These are phyloP conservation scores for Stictonetta naevosa DNA, from an alignment of 2,113 vertebrate genomes.

Conservation along the genomic window DNA sequence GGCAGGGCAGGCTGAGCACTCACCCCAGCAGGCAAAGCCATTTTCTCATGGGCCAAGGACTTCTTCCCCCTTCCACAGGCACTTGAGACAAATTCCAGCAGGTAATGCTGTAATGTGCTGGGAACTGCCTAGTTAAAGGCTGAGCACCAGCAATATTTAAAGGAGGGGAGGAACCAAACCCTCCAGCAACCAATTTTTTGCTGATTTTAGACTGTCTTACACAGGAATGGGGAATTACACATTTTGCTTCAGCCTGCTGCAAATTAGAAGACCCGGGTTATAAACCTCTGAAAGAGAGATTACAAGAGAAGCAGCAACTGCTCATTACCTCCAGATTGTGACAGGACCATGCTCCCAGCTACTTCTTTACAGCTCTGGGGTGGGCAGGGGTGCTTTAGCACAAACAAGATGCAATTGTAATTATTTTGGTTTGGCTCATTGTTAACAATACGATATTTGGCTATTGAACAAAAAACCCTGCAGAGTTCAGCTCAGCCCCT, in stretches of 20 bases:
- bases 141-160: background rate
- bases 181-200: background rate
- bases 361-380: background rate
- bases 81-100: background rate
- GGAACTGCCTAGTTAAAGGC: background rate
- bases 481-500: background rate
- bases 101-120: rapidly evolving
- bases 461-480: background rate
- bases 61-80: background rate
- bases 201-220: background rate
- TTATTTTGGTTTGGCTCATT: background rate
- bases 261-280: background rate
- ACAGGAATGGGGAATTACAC: background rate
- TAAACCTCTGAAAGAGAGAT: background rate
- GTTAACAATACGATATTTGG: rapidly evolving
- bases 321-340: background rate
- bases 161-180: rapidly evolving
- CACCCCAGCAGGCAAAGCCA: background rate
- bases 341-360: background rate
- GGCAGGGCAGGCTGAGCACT: background rate
- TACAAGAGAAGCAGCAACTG: background rate
- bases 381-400: background rate
- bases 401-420: background rate
- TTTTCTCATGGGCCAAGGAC: background rate
- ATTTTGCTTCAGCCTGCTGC: background rate